Conservation (phyloP, 2,113 vertebrate species). For the Odocoileus virginianus region DNA sequence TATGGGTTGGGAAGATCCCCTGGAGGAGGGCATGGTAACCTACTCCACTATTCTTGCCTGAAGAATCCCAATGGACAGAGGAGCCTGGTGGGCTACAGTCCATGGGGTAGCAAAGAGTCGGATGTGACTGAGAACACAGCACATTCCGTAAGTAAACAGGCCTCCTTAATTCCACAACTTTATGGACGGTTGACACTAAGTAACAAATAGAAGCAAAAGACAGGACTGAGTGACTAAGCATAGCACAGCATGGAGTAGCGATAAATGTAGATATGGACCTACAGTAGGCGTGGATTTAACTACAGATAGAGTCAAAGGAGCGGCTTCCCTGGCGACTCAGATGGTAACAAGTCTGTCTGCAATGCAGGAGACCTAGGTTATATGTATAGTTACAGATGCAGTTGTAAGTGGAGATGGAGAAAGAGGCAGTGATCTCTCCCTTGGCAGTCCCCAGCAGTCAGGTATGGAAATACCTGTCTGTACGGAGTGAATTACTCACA, state of each 20-base stretch:
- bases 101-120: not conserved
- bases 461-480: not conserved
- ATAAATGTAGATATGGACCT: not conserved
- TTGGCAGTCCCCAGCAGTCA: not conserved
- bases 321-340: not conserved
- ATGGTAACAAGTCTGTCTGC: not conserved
- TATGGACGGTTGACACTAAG: not conserved
- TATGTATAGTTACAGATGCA: not conserved
- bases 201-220: not conserved
- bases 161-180: not conserved
- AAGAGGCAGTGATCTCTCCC: not conserved
- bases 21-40: not conserved
- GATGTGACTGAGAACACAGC: not conserved
- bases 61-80: not conserved
- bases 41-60: not conserved
- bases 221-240: not conserved
- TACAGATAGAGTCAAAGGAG: not conserved
- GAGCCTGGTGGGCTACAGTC: not conserved
- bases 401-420: not conserved
- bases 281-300: not conserved
- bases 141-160: not conserved
- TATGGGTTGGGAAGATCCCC: not conserved
- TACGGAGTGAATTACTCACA: fast-evolving
- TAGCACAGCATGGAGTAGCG: not conserved
- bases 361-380: not conserved